Conservation (phyloP, 2,113 vertebrate species). For the Clarias batrachus region DNA sequence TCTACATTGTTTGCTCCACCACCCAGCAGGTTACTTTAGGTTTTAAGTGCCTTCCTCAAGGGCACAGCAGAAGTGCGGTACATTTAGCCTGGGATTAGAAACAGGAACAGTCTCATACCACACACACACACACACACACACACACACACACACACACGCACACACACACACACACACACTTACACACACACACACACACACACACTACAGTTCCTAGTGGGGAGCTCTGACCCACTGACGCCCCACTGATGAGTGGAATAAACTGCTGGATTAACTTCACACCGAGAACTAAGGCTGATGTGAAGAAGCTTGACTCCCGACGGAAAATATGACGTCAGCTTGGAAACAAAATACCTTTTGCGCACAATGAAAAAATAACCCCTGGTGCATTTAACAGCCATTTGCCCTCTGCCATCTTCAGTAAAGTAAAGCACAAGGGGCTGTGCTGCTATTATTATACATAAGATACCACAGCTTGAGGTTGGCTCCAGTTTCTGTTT, state of each 20-base stretch:
- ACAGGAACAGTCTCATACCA: slow-evolving; percentile 22
- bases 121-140: background rate
- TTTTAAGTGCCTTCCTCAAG: slow-evolving; percentile 18
- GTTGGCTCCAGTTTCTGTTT: background rate
- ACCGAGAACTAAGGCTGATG: slow-evolving; percentile 6
- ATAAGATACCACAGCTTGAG: slow-evolving; percentile 49
- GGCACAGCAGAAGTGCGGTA: slow-evolving; percentile 4
- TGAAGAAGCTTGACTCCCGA: slow-evolving; percentile 15
- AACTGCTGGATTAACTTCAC: slow-evolving; percentile 36
- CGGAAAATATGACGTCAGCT: slow-evolving; percentile 32
- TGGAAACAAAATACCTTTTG: slow-evolving; percentile 26
- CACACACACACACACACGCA: background rate
- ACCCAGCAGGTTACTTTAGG: background rate
- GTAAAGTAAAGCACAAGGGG: slow-evolving; percentile 40
- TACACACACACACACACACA: background rate
- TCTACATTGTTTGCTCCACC: background rate
- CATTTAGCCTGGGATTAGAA: slow-evolving; percentile 14
- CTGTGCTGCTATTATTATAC: slow-evolving; percentile 47
- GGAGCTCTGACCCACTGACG: background rate
- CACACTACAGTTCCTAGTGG: background rate
- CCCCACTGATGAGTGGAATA: slow-evolving; percentile 5
- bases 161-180: background rate
- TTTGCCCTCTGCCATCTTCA: slow-evolving; percentile 18
- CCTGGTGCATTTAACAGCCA: background rate
- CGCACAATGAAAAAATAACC: slow-evolving; percentile 19